Base-by-base conservation (phyloP, 2,797 vertebrate species). In the Tapirus indicus region DNA sequence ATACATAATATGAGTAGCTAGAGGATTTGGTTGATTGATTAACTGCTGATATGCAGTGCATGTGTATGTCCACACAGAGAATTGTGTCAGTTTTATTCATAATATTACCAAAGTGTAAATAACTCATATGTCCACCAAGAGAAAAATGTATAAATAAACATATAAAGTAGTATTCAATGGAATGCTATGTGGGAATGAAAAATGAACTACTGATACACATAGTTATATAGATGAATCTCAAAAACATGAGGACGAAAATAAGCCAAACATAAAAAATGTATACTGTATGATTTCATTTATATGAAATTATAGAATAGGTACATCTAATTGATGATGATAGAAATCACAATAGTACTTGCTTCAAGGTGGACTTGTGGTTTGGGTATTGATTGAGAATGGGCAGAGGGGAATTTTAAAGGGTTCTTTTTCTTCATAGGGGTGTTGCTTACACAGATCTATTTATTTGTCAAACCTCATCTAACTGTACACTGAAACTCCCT, bases 41-140 rank as follows among this genome's bases (percentile, higher is more conserved):
- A 38, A 38, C 38, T 38, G 38, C 38, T 38, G 38, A 38, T 38
- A 38, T 38, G 38, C 38, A 38, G 38, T 38, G 38, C 38, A 38
- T 38, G 38, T 38, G 38, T 38, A 72, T 72, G 35, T 64, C 35
- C 58, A 80, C 13, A 47, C 17, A n/a, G 82, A 95, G 35, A 96
- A 94, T 74, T 64, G 14, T 79, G 29, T 84, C 80, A 87, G 38
- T 54, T 89, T 92, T 92, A 74, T 91, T 95, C 47, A 91, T 54
- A 90, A 68, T 82, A 49, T 90, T 47, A 71, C 52, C 54, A 88
- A 94, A 96, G 29, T 94, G 60, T n/a, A 96, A 90, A 89, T 52
- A 87, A 86, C 10, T 62, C 52, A 29, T 47, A 64, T 64, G 49
- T 72, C 68, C 52, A 47, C 77, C 52, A 52, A 62, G 35, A 94